phyloP scores from a whole-genome alignment of 2,797 vertebrate species.

The Euphonia xanthogaster region DNA sequence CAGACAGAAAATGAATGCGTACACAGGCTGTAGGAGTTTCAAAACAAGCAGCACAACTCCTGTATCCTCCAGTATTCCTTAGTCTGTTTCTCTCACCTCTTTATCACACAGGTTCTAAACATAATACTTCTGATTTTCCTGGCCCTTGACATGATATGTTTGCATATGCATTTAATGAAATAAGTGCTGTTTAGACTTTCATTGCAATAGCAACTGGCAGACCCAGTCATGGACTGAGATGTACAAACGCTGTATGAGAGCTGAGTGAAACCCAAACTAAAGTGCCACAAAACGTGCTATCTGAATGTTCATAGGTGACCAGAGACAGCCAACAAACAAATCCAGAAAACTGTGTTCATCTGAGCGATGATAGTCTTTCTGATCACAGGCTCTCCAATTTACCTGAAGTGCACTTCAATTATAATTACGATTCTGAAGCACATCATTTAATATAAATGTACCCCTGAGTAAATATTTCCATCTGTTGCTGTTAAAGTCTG shows the following conservation, averaged over 20 bases:
- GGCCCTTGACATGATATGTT: not conserved
- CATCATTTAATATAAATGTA: not conserved
- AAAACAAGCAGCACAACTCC: not conserved
- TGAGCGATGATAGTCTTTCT: not conserved
- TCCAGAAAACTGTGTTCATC: not conserved
- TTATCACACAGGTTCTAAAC: not conserved
- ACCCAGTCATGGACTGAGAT: not conserved
- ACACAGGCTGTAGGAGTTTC: not conserved
- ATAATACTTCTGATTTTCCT: not conserved
- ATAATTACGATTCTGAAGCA: not conserved
- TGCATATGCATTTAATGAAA: not conserved
- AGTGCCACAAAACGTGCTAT: not conserved
- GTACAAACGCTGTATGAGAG: not conserved
- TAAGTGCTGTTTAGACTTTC: not conserved
- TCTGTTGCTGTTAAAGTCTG: not conserved
- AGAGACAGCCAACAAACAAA: not conserved
- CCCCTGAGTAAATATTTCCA: not conserved
- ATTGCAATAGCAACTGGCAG: not conserved
- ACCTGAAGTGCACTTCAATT: not conserved
- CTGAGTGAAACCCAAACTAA: fast-evolving
- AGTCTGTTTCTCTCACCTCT: not conserved
- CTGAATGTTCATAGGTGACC: not conserved
- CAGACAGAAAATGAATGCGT: not conserved
- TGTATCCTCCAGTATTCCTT: not conserved
- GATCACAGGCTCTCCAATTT: not conserved